phyloP scores from a whole-genome alignment of 2,113 vertebrate species.

The Chrysochloris asiatica region DNA sequence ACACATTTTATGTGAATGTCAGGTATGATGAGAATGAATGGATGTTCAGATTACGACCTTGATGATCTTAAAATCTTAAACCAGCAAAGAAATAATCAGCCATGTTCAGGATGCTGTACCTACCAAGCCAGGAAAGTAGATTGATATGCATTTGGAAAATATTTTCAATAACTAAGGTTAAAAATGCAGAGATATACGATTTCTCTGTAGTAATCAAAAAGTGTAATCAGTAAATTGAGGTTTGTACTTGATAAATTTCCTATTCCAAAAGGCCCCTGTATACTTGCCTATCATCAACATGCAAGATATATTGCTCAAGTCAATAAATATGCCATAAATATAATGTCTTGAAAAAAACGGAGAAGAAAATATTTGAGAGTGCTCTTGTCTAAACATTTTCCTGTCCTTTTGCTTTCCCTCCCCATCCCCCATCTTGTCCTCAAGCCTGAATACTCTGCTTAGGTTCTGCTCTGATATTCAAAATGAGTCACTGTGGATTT shows the following conservation, averaged over 20 bases:
- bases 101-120: slow-evolving; percentile 30
- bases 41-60: slow-evolving; percentile 40
- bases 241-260: slow-evolving; percentile 33
- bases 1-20: neutral
- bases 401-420: neutral
- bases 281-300: slow-evolving; percentile 19
- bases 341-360: slow-evolving; percentile 6
- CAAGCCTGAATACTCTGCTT: neutral
- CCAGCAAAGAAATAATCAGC: slow-evolving; percentile 43
- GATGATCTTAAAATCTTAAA: slow-evolving; percentile 42
- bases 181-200: slow-evolving; percentile 35
- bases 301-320: neutral
- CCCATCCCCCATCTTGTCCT: neutral
- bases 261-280: slow-evolving; percentile 26
- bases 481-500: neutral
- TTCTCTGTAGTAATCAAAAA: slow-evolving; percentile 40
- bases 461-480: neutral
- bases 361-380: slow-evolving; percentile 8
- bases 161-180: slow-evolving; percentile 39
- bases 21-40: slow-evolving; percentile 42
- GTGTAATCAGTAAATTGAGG: slow-evolving; percentile 32
- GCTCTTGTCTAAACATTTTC: slow-evolving; percentile 21
- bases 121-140: slow-evolving; percentile 29
- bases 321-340: neutral
- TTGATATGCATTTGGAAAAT: slow-evolving; percentile 45